These are phyloP conservation scores for Drosophila bifasciata DNA, from an alignment of 1,140 invertebrate genomes.

Conservation along the genomic window DNA sequence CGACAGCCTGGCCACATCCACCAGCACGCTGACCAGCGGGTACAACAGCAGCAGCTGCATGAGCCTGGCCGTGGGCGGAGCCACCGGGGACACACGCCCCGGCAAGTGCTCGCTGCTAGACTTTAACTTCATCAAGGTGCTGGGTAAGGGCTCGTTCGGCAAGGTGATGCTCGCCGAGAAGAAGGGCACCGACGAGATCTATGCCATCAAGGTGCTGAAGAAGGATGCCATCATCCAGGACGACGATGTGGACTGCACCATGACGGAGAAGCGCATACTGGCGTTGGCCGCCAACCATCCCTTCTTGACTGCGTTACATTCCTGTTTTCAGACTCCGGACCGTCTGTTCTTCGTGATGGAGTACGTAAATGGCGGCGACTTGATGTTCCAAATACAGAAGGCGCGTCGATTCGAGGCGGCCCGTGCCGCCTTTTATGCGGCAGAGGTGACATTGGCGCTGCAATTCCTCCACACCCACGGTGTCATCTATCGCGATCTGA, in stretches of 20 bases:
- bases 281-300: conserved; percentile 98
- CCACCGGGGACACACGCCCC: conserved; percentile 81
- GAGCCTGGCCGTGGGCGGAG: conserved; percentile 53
- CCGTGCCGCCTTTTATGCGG: conserved; percentile 97
- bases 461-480: conserved; percentile 98
- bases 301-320: conserved; percentile 98
- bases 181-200: conserved; percentile 97
- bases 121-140: conserved; percentile 98
- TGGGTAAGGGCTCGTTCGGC: conserved; percentile 99
- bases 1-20: conserved; percentile 68
- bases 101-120: conserved; percentile 91
- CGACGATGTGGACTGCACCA: conserved; percentile 99
- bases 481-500: conserved; percentile 99
- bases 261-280: conserved; percentile 99
- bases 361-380: conserved; percentile 99
- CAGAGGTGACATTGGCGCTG: conserved; percentile 99
- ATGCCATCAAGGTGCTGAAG: conserved; percentile 99
- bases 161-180: conserved; percentile 99
- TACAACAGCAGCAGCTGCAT: conserved; percentile 74
- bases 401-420: conserved; percentile 99
- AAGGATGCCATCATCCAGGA: conserved; percentile 99
- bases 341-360: conserved; percentile 96
- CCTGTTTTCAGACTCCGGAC: conserved; percentile 98
- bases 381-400: conserved; percentile 99
- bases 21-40: conserved; percentile 68